Conservation (phyloP, 2,113 vertebrate genomes). For the Triplophysa tibetana region DNA sequence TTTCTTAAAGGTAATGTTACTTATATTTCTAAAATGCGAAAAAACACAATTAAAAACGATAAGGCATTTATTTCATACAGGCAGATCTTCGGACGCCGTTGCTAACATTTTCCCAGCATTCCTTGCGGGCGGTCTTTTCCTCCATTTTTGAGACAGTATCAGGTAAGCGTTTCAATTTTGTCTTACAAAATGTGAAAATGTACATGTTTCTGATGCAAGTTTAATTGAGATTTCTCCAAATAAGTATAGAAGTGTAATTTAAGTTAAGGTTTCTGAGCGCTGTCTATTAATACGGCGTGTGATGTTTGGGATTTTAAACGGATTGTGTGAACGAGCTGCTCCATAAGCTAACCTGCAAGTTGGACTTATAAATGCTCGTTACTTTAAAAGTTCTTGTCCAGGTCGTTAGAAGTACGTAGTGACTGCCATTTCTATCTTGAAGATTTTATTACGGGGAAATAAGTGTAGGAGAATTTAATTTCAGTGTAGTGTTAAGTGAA, state of each 20-base stretch:
- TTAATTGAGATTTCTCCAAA: background rate
- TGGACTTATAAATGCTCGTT: background rate
- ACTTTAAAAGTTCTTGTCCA: background rate
- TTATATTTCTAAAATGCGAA: too few species aligned
- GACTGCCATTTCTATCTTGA: too few species aligned
- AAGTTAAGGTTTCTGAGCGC: background rate
- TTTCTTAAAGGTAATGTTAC: too few species aligned
- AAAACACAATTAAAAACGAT: background rate
- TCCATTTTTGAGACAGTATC: slow-evolving; percentile 49
- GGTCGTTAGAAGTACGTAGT: background rate
- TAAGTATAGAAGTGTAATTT: background rate
- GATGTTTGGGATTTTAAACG: slow-evolving; percentile 17
- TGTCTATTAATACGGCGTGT: fast-evolving
- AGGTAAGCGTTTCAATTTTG: slow-evolving; percentile 18
- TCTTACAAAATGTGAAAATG: slow-evolving; percentile 12
- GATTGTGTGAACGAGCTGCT: background rate
- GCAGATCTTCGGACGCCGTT: slow-evolving; percentile 15
- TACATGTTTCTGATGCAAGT: background rate
- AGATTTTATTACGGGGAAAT: too few species aligned
- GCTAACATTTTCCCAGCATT: slow-evolving; percentile 42
- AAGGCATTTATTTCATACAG: slow-evolving; percentile 23
- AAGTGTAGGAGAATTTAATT: background rate
- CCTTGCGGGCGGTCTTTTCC: slow-evolving; percentile 47
- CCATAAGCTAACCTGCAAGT: background rate
- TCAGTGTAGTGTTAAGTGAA: background rate